These are phyloP conservation scores for Emydocephalus ijimae DNA, from an alignment of 2,113 vertebrate genomes.

Conservation along the genomic window DNA sequence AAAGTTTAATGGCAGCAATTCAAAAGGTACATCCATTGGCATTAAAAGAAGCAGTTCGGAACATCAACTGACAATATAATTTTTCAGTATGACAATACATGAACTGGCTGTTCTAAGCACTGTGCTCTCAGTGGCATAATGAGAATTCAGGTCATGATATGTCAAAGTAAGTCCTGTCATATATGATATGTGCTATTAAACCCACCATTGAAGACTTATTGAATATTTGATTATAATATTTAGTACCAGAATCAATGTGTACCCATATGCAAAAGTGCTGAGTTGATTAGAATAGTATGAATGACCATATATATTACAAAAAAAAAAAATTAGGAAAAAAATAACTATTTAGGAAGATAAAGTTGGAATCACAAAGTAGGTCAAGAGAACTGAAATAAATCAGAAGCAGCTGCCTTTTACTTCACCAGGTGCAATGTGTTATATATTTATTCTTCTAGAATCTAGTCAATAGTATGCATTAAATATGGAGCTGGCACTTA, in stretches of 20 bases:
- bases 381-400: conserved; percentile 59
- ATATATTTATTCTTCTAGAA: conserved; percentile 45
- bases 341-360: conserved; percentile 52
- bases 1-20: not conserved
- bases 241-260: conserved; percentile 55
- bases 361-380: conserved; percentile 49
- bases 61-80: not conserved
- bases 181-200: conserved; percentile 26
- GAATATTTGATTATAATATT: conserved; percentile 26
- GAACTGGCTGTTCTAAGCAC: not conserved
- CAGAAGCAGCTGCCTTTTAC: conserved; percentile 63
- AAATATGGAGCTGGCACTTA: conserved; percentile 61
- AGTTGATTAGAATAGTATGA: conserved; percentile 49
- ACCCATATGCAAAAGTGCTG: conserved; percentile 49
- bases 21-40: not conserved
- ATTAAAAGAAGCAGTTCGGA: not conserved
- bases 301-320: conserved; percentile 58
- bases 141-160: not conserved
- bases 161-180: not conserved
- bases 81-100: not conserved
- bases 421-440: conserved; percentile 46
- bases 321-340: conserved; percentile 48
- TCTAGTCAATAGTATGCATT: conserved; percentile 59
- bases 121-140: not conserved
- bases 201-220: conserved; percentile 15